These are phyloP conservation scores for Octopus sinensis DNA, from an alignment of 1,140 invertebrate species.

Conservation along the genomic window DNA sequence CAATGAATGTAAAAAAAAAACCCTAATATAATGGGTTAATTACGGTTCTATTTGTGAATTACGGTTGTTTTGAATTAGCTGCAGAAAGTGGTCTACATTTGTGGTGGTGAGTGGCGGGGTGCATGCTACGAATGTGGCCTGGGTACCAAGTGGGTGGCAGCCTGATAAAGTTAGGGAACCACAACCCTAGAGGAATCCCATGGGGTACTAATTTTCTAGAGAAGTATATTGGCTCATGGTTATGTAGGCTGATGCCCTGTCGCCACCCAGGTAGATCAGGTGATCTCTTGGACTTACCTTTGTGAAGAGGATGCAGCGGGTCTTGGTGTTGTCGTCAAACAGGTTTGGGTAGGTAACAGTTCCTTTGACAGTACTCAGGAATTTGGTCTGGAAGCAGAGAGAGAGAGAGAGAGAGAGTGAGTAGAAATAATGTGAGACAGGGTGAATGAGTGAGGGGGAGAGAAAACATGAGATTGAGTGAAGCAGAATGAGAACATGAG, in stretches of 20 bases:
- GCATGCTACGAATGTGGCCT: background rate
- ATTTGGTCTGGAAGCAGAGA: constrained; percentile 41
- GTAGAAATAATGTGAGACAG: background rate
- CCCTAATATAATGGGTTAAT: no score
- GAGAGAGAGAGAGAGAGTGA: background rate
- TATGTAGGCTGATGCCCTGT: background rate
- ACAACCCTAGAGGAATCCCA: background rate
- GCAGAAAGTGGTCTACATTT: no score
- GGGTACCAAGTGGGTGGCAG: background rate
- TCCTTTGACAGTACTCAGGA: constrained; percentile 31
- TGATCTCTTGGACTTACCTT: constrained; percentile 28
- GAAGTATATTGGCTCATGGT: background rate
- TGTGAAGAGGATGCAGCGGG: constrained; percentile 32
- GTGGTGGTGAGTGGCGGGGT: background rate
- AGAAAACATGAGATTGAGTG: background rate
- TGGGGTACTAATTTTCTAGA: background rate
- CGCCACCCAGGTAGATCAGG: background rate
- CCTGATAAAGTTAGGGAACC: background rate
- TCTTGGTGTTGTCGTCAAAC: constrained; percentile 33
- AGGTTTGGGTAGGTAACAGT: constrained; percentile 33
- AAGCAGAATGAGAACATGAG: background rate
- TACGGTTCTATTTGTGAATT: no score
- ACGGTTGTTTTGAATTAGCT: no score
- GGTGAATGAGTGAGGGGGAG: background rate
- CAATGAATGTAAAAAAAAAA: no score